Conservation (phyloP, 2,888 invertebrate genomes). For the Azorinus chamasolen region DNA sequence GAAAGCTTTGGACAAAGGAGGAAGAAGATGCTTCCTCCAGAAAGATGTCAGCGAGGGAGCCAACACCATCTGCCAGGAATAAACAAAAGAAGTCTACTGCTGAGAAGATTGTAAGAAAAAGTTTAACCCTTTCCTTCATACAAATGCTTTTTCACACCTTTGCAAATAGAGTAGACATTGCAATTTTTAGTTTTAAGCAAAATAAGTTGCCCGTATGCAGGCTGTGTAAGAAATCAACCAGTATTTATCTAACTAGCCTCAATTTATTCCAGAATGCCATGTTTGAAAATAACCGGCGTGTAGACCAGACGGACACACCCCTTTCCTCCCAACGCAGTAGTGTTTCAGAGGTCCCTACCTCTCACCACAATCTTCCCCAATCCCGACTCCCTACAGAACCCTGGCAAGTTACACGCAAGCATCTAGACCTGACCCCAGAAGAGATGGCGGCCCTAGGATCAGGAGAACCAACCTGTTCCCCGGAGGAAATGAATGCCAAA, state of each 20-base stretch:
- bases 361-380: not conserved
- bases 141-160: too few relatives aligned
- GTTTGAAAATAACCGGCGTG: too few relatives aligned
- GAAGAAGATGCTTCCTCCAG: conserved; percentile 22
- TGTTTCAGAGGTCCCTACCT: too few relatives aligned
- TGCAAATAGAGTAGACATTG: too few relatives aligned
- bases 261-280: too few relatives aligned
- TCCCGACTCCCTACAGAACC: conserved; percentile 75
- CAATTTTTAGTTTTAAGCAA: too few relatives aligned
- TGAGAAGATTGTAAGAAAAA: conserved; percentile 51
- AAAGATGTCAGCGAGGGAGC: not conserved
- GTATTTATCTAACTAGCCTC: too few relatives aligned
- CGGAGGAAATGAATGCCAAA: conserved; percentile 71
- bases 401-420: conserved; percentile 80
- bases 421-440: conserved; percentile 74
- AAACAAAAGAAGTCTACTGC: conserved; percentile 37
- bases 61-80: not conserved
- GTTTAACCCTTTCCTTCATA: not conserved
- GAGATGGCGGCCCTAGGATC: conserved; percentile 72
- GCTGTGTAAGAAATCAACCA: too few relatives aligned
- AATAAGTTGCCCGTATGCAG: too few relatives aligned
- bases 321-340: too few relatives aligned
- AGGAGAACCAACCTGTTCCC: conserved; percentile 53
- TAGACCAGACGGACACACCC: too few relatives aligned
- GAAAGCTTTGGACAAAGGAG: conserved; percentile 68